phyloP scores from a whole-genome alignment of 2,797 vertebrate genomes.

The Pyrocephalus nanus region DNA sequence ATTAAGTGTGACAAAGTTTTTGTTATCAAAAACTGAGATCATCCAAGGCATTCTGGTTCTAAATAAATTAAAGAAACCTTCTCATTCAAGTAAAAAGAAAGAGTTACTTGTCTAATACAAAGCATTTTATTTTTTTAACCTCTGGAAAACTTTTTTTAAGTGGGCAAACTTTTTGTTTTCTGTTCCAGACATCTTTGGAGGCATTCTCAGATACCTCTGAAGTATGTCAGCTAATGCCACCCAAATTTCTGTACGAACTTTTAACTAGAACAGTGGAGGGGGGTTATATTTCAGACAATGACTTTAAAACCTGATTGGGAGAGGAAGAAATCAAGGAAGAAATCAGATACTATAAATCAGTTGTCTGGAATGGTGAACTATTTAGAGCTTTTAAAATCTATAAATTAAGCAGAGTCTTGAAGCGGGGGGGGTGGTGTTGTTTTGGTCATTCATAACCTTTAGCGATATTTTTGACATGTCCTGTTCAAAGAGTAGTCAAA shows the following conservation, averaged over 20 bases:
- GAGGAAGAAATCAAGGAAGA: not conserved
- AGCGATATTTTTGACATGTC: not conserved
- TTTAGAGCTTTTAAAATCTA: not conserved
- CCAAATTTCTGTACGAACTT: not conserved
- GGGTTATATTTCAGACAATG: not conserved
- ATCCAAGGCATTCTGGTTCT: not conserved
- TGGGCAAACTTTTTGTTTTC: not conserved
- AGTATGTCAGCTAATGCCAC: rapidly evolving
- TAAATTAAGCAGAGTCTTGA: not conserved
- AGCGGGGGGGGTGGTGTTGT: not conserved
- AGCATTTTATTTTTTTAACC: not conserved
- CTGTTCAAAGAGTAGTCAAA: not conserved
- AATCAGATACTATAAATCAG: not conserved
- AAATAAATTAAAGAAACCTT: not conserved
- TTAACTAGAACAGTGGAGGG: not conserved
- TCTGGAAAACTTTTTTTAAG: not conserved
- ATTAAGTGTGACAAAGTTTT: not conserved
- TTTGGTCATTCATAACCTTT: not conserved
- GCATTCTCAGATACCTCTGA: not conserved
- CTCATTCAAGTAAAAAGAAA: not conserved
- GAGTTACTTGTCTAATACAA: not conserved
- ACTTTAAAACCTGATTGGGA: not conserved
- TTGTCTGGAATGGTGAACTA: not conserved
- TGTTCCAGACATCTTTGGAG: not conserved
- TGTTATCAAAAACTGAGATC: not conserved